Conservation (phyloP, 2,113 vertebrate genomes). For the Elgaria multicarinata region DNA sequence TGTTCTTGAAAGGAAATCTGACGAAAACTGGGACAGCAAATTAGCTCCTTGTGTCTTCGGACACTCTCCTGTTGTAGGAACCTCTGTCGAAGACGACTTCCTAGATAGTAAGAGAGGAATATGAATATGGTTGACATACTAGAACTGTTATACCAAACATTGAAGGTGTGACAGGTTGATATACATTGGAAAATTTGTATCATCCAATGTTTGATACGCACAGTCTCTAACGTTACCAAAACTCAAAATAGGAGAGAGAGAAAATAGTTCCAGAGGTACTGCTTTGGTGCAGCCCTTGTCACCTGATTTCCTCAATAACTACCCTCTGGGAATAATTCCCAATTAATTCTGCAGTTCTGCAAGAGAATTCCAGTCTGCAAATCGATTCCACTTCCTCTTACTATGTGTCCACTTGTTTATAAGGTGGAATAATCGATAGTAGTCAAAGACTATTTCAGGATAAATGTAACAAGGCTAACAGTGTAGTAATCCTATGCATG, state of each 20-base stretch:
- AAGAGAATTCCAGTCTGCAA: conserved; percentile 52
- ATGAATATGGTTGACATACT: conserved; percentile 30
- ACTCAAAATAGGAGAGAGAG: not conserved
- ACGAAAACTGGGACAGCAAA: conserved; percentile 16
- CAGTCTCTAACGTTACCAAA: not conserved
- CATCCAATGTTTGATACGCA: no score
- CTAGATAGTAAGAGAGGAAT: conserved; percentile 46
- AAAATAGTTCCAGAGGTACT: conserved; percentile 42
- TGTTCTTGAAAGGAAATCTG: conserved; percentile 29
- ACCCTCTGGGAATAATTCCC: conserved; percentile 50
- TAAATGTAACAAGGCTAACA: not conserved
- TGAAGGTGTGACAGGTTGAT: not conserved
- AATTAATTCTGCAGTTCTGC: conserved; percentile 32
- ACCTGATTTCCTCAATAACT: conserved; percentile 28
- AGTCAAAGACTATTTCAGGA: not conserved
- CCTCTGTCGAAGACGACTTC: conserved; percentile 32
- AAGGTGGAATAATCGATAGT: conserved; percentile 54
- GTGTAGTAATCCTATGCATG: not conserved
- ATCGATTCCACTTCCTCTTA: conserved; percentile 51
- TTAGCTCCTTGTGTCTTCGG: conserved; percentile 20
- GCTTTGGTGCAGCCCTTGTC: conserved; percentile 53
- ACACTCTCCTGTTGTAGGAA: conserved; percentile 21
- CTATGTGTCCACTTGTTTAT: conserved; percentile 42
- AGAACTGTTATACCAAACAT: not conserved
- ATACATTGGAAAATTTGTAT: not conserved